Evolutionary conservation across 2,888 invertebrate species (phyloP).

Genomic region (Drosophila aldrichi): DNA sequence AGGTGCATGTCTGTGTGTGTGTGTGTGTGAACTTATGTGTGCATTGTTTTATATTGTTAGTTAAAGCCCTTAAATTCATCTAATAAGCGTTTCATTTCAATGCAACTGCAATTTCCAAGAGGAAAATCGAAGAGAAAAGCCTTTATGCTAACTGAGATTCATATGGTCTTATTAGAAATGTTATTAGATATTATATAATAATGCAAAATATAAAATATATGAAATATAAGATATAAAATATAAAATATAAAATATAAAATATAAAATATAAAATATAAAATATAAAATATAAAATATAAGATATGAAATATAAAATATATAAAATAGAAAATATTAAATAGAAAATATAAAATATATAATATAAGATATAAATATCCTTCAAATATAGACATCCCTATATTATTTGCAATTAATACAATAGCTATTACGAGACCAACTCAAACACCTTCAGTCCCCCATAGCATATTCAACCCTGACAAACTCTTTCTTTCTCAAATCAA

Average conservation of each 20-base stretch:
- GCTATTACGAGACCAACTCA: neutral
- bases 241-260: neutral
- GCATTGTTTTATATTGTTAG: constrained; percentile 27
- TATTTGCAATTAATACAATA: neutral
- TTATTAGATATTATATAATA: too few species aligned
- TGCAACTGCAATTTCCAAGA: neutral
- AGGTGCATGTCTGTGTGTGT: neutral
- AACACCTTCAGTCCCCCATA: neutral
- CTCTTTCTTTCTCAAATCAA: constrained; percentile 2
- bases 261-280: neutral
- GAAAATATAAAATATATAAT: neutral
- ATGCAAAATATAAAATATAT: neutral
- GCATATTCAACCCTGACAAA: neutral
- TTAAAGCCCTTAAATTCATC: constrained; percentile 26
- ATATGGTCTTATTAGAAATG: neutral
- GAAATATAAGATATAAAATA: neutral
- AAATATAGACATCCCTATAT: too few species aligned
- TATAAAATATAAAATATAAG: neutral
- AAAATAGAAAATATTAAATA: neutral
- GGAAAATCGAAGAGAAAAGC: neutral
- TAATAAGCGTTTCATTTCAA: neutral
- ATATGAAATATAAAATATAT: neutral
- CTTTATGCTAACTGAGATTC: neutral
- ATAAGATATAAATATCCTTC: neutral
- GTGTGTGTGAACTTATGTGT: constrained; percentile 9